These are phyloP conservation scores for Xanthia icteritia DNA, from an alignment of 2,888 invertebrate genomes.

Conservation along the genomic window DNA sequence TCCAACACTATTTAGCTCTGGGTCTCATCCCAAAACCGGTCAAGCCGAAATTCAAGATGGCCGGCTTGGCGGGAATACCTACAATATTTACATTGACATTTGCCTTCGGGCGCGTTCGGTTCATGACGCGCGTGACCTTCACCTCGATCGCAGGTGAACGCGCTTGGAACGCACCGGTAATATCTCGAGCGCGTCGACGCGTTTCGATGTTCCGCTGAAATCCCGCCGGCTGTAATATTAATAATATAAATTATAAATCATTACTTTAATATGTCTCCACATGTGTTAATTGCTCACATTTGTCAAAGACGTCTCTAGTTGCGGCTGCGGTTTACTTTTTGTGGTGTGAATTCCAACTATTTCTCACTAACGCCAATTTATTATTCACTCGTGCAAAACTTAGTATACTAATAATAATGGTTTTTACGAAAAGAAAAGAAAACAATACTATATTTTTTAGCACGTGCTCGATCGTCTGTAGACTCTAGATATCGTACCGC, in stretches of 20 bases:
- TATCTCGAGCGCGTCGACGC: slow-evolving; percentile 66
- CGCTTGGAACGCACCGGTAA: slow-evolving; percentile 76
- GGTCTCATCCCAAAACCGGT: slow-evolving; percentile 81
- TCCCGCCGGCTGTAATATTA: slow-evolving; percentile 38
- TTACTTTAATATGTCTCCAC: slow-evolving; percentile 33
- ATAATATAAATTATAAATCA: slow-evolving; percentile 38
- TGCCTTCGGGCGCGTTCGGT: slow-evolving; percentile 77
- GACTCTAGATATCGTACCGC: slow-evolving; percentile 18
- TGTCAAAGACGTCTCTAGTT: slow-evolving; percentile 31
- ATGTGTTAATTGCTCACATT: slow-evolving; percentile 41
- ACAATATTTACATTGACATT: slow-evolving; percentile 83
- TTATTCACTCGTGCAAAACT: slow-evolving; percentile 15
- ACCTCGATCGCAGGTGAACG: slow-evolving; percentile 88
- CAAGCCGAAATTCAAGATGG: slow-evolving; percentile 85
- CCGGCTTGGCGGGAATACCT: slow-evolving; percentile 81
- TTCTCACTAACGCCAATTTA: background rate
- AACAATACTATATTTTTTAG: background rate
- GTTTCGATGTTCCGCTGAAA: slow-evolving; percentile 56
- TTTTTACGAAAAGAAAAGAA: background rate
- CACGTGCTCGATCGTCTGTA: slow-evolving; percentile 29
- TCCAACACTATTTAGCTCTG: slow-evolving; percentile 69
- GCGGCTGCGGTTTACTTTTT: slow-evolving; percentile 19
- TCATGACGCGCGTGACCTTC: slow-evolving; percentile 85
- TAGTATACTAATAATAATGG: background rate
- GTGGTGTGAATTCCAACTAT: background rate